Conservation (phyloP, 53 echinoderm and acorn worm genomes). For the Pentamera pediparva region DNA sequence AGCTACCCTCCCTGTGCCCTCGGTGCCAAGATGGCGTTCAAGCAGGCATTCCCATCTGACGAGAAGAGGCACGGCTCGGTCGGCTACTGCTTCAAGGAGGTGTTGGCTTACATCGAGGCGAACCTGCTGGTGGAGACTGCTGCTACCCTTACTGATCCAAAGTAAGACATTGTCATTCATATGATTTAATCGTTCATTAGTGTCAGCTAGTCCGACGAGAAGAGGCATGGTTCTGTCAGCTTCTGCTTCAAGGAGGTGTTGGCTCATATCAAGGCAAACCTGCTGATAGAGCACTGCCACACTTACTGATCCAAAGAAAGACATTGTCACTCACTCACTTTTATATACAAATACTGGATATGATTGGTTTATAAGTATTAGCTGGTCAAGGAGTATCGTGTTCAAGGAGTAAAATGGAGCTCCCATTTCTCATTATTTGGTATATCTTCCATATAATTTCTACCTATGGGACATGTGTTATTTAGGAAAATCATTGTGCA, state of each 20-base stretch:
- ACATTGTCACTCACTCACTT: too few relatives aligned
- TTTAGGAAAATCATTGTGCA: too few relatives aligned
- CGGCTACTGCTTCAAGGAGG: constrained; percentile 73
- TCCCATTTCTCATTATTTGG: too few relatives aligned
- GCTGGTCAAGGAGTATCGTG: too few relatives aligned
- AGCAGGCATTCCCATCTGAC: constrained; percentile 56
- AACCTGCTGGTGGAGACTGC: constrained; percentile 86
- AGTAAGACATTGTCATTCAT: constrained; percentile 44
- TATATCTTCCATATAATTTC: too few relatives aligned
- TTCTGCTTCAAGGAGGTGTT: constrained; percentile 79
- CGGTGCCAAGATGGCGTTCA: constrained; percentile 72
- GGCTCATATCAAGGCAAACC: constrained; percentile 54
- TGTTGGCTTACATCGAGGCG: constrained; percentile 52
- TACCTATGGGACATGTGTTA: too few relatives aligned
- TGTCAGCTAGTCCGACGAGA: too few relatives aligned
- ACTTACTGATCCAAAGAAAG: constrained; percentile 92
- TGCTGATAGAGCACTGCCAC: constrained; percentile 69
- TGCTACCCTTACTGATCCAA: constrained; percentile 75
- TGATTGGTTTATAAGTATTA: too few relatives aligned
- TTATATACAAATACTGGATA: too few relatives aligned
- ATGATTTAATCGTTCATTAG: too few relatives aligned
- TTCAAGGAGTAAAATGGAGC: too few relatives aligned
- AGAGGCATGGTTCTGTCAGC: constrained; percentile 66
- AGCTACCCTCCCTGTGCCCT: constrained; percentile 68
- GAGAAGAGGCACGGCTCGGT: constrained; percentile 71